Evolutionary conservation across 2,113 vertebrate genomes (phyloP).

Genomic region (Clupea harengus): DNA sequence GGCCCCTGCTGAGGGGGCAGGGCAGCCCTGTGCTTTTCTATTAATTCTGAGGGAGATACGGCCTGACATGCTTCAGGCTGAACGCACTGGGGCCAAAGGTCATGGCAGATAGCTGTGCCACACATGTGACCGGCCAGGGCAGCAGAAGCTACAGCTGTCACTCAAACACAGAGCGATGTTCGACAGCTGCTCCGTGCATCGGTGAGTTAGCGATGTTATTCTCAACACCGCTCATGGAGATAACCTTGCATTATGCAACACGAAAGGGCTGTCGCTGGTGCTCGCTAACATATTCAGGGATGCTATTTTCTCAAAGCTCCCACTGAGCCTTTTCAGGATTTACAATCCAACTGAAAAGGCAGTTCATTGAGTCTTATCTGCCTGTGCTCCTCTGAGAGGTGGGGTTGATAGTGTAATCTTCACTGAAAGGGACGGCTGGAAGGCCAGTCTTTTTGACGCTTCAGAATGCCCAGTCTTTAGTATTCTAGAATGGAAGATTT

Average conservation of each 20-base stretch:
- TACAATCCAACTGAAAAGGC: too few species aligned
- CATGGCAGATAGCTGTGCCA: neutral
- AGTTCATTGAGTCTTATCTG: too few species aligned
- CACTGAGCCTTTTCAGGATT: neutral
- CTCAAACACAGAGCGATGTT: neutral
- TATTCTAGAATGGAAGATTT: neutral
- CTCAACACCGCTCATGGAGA: neutral
- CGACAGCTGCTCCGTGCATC: neutral
- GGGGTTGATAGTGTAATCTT: too few species aligned
- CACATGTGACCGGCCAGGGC: neutral
- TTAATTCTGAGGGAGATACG: neutral
- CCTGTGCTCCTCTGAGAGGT: too few species aligned
- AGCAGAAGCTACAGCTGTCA: neutral
- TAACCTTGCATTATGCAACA: neutral
- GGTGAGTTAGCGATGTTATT: too few species aligned
- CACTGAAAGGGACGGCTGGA: neutral
- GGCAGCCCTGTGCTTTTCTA: neutral
- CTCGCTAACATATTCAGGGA: neutral
- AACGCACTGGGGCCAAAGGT: neutral
- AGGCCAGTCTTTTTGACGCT: neutral
- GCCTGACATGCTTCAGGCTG: neutral
- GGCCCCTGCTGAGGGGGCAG: neutral
- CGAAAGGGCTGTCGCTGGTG: neutral
- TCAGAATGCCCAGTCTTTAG: neutral
- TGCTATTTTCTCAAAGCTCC: neutral